Percentiles rank a stretch among this genome's conserved stretches.
phyloP scores from a whole-genome alignment of 2,797 vertebrate species.

The Phrynocephalus vlangalii region DNA sequence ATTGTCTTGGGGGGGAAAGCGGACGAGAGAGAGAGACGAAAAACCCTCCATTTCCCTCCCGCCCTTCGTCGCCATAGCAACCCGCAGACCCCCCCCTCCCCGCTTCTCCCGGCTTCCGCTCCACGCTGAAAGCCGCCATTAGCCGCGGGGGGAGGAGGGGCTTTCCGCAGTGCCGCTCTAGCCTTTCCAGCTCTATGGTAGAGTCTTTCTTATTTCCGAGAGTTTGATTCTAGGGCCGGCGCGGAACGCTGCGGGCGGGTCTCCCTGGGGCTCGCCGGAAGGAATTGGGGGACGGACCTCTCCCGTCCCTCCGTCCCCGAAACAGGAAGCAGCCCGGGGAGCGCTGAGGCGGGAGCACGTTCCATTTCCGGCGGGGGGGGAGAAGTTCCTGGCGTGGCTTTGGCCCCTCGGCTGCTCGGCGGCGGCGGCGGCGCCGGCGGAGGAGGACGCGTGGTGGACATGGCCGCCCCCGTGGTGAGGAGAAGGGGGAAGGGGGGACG shows the following conservation, averaged over 20 bases:
- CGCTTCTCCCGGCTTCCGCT: neutral
- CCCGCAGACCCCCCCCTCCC: neutral
- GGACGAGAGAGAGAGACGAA: too few relatives aligned
- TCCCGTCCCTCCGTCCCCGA: too few relatives aligned
- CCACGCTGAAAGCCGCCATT: fast-evolving
- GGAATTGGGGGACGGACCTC: neutral
- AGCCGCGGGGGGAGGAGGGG: too few relatives aligned
- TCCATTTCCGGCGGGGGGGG: neutral
- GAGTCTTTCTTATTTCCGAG: neutral
- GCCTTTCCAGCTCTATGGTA: neutral
- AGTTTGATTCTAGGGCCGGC: too few relatives aligned
- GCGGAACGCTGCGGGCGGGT: too few relatives aligned
- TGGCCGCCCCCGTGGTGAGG: constrained; percentile 17
- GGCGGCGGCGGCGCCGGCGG: too few relatives aligned
- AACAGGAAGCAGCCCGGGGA: neutral
- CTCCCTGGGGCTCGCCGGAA: neutral
- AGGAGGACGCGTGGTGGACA: neutral
- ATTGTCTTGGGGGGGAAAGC: too few relatives aligned
- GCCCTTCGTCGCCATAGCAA: neutral
- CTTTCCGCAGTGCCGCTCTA: neutral
- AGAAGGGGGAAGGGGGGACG: too few relatives aligned
- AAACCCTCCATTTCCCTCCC: too few relatives aligned
- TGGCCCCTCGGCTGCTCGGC: too few relatives aligned
- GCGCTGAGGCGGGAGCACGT: fast-evolving
- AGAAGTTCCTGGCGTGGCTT: too few relatives aligned